phyloP scores from a whole-genome alignment of 2,797 vertebrate species.

The Brotula barbata region DNA sequence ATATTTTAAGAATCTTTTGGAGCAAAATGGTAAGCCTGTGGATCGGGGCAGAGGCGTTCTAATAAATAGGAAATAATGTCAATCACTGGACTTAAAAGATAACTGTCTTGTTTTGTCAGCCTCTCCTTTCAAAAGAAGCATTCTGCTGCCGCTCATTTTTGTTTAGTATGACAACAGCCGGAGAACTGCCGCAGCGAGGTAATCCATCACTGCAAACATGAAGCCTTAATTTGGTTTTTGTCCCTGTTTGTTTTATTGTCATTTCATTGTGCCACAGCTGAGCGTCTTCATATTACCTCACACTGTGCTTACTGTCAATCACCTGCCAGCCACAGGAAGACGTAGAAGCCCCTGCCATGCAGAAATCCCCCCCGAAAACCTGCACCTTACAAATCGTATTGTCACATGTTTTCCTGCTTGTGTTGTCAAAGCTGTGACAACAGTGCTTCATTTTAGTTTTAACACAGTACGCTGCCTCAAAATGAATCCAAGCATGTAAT shows the following conservation, averaged over 20 bases:
- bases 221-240: constrained; percentile 56
- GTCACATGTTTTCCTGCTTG: neutral
- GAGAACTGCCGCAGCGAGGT: constrained; percentile 34
- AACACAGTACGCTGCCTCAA: too few species aligned
- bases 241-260: constrained; percentile 58
- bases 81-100: constrained; percentile 47
- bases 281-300: constrained; percentile 53
- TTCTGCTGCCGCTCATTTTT: constrained; percentile 50
- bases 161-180: constrained; percentile 31
- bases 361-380: constrained; percentile 31
- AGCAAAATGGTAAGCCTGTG: constrained; percentile 15
- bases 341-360: constrained; percentile 1
- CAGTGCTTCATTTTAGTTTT: too few species aligned
- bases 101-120: constrained; percentile 18
- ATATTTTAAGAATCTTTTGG: constrained; percentile 16
- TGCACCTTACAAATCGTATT: neutral
- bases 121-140: constrained; percentile 30
- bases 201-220: constrained; percentile 64
- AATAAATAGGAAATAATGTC: constrained; percentile 40
- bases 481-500: too few species aligned
- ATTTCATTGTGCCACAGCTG: constrained; percentile 54
- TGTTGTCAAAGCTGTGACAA: neutral
- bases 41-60: constrained; percentile 2
- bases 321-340: constrained; percentile 37
- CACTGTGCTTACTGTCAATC: constrained; percentile 51